Percentiles rank a stretch among this genome's conserved stretches.
Evolutionary conservation across 2,888 invertebrate species (phyloP).

Genomic region (Drosophila histrio): DNA sequence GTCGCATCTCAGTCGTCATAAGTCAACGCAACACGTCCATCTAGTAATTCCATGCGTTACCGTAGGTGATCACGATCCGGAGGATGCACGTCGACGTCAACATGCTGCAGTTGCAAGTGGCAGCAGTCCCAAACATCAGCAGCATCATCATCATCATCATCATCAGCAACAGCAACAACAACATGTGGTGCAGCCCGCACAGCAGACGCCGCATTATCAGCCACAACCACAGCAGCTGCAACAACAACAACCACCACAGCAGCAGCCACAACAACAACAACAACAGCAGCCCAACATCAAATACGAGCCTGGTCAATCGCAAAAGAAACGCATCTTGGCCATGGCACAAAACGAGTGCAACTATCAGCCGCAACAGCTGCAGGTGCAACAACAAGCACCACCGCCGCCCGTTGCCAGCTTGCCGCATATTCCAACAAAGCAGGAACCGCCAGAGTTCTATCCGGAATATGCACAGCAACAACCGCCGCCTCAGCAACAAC

Average conservation of each 20-base stretch:
- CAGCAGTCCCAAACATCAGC: slow-evolving; percentile 75
- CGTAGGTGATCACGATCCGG: slow-evolving; percentile 89
- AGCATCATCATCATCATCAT: slow-evolving; percentile 66
- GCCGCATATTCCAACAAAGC: slow-evolving; percentile 84
- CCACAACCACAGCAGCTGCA: slow-evolving; percentile 53
- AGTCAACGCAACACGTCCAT: slow-evolving; percentile 85
- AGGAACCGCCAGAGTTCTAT: slow-evolving; percentile 84
- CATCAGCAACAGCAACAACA: slow-evolving; percentile 60
- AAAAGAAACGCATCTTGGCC: slow-evolving; percentile 94
- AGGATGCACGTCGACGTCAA: slow-evolving; percentile 86
- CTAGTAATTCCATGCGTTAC: slow-evolving; percentile 92
- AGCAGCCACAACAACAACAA: slow-evolving; percentile 45
- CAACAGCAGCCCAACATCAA: slow-evolving; percentile 82
- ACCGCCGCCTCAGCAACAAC: slow-evolving; percentile 39
- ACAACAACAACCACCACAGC: slow-evolving; percentile 44
- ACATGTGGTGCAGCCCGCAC: slow-evolving; percentile 73
- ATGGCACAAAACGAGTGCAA: slow-evolving; percentile 92
- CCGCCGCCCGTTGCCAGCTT: slow-evolving; percentile 65
- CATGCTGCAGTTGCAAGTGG: slow-evolving; percentile 60
- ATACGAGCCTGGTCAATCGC: slow-evolving; percentile 88
- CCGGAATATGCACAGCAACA: slow-evolving; percentile 79
- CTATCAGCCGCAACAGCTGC: slow-evolving; percentile 85
- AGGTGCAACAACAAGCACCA: slow-evolving; percentile 33
- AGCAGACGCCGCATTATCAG: slow-evolving; percentile 50
- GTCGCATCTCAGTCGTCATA: slow-evolving; percentile 76